Base-by-base conservation (phyloP, 2,888 invertebrate species). In the Galerucella pusilla region DNA sequence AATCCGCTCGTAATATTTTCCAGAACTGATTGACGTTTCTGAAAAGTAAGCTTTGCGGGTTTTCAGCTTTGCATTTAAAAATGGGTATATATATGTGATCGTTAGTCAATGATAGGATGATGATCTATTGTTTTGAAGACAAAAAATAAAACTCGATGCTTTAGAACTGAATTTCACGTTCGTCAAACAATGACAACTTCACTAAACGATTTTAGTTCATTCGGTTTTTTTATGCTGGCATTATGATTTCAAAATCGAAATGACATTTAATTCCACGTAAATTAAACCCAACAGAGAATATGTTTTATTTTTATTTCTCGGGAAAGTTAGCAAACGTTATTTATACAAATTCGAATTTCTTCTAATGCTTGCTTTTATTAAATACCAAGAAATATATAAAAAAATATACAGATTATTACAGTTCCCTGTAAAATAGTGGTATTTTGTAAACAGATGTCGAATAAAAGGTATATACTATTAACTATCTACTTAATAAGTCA, bases 1-100 rank as follows among this genome's bases (percentile, higher is more conserved):
- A 45, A 45, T 46, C 46, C 20, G 46, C 45, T 46, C 20, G 16
- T 45, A 20, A 65, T 46, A 35, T 46, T 71, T 52, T 28, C 49
- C 28, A 54, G 28, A 52, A 14, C 45, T 65, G 71, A 71, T 65
- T 71, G 71, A 71, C 71, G 65, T 65, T 45, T 71, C 10, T 61
- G 57, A 64, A 65, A 64, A 35, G 57, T 16, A 64, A 52, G 64
- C 42, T 16, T 16, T 64, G 42, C 14, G 20, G 16, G n/a, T n/a
- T 42, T 65, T 46, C 20, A 45, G 64, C 20, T 46, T 12, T 35
- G 5, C 14, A 35, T 49, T 70, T 35, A 16, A 10, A 10, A n/a
- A 70, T 70, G 57, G 35, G 42, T 49, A n/a, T 61, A 59, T 49
- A 28, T 35, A 35, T 63, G 63, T 63, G 35, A n/a, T 57, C 57